Percentiles rank a stretch among this genome's conserved stretches.
These are phyloP conservation scores for Labrus mixtus DNA, from an alignment of 2,113 vertebrate species.

Conservation along the genomic window DNA sequence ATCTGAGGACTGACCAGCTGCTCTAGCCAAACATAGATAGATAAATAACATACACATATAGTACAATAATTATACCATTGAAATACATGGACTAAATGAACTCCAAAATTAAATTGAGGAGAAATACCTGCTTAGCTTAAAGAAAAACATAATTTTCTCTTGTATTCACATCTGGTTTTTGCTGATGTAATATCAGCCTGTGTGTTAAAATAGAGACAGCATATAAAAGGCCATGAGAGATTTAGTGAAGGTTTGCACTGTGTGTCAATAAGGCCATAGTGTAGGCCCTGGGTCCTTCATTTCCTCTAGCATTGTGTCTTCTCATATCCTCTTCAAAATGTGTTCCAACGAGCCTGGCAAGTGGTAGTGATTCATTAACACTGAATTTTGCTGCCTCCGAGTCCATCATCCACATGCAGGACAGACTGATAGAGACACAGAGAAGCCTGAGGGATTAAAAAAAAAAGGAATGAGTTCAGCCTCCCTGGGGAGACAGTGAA, in stretches of 20 bases:
- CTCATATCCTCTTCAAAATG: conserved; percentile 70
- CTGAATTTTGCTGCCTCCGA: conserved; percentile 65
- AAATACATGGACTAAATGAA: too few species aligned
- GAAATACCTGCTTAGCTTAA: too few species aligned
- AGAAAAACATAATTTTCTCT: neutral
- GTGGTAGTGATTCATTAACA: conserved; percentile 76
- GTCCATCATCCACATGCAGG: conserved; percentile 52
- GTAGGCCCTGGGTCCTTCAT: conserved; percentile 45
- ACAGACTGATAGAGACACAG: conserved; percentile 60
- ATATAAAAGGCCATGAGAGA: conserved; percentile 8
- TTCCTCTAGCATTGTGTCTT: conserved; percentile 68
- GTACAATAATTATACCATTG: too few species aligned
- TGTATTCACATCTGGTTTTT: neutral
- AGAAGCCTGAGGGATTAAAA: conserved; percentile 50
- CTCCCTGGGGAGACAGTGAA: conserved; percentile 40
- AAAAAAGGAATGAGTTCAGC: conserved; percentile 47
- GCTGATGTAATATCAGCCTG: neutral
- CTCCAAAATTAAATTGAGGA: too few species aligned
- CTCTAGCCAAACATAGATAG: too few species aligned
- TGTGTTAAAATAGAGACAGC: neutral
- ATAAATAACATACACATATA: too few species aligned
- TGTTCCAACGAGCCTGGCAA: conserved; percentile 69
- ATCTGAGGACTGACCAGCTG: too few species aligned
- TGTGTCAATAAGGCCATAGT: conserved; percentile 41
- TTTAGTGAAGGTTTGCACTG: conserved; percentile 15